phyloP scores from a whole-genome alignment of 1,140 invertebrate species.

The Diabrotica undecimpunctata region DNA sequence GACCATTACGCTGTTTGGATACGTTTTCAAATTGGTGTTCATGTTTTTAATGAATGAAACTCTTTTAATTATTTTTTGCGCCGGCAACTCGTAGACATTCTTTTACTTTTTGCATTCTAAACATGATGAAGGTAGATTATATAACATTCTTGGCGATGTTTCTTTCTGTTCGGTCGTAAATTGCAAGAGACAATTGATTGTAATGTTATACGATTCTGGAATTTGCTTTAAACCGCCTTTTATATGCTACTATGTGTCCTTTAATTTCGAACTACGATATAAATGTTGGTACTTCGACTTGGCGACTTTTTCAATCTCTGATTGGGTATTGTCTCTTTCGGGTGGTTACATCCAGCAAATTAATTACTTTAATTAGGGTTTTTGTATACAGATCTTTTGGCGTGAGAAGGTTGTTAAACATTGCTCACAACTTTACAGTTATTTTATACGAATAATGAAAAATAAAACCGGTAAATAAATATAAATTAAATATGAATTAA shows the following conservation, averaged over 20 bases:
- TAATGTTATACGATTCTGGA: slow-evolving; percentile 21
- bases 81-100: slow-evolving; percentile 6
- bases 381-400: too few species aligned
- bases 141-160: slow-evolving; percentile 18
- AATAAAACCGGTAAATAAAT: too few species aligned
- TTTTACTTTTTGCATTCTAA: slow-evolving; percentile 14
- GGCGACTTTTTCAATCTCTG: background rate
- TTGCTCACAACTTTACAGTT: too few species aligned
- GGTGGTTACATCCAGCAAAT: background rate
- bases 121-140: slow-evolving; percentile 22
- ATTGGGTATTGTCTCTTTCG: background rate
- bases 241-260: slow-evolving; percentile 23
- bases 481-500: too few species aligned
- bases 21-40: slow-evolving; percentile 6
- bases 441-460: too few species aligned
- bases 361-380: background rate
- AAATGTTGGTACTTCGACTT: slow-evolving; percentile 16
- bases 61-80: slow-evolving; percentile 15
- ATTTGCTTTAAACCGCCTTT: slow-evolving; percentile 24
- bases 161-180: slow-evolving; percentile 8
- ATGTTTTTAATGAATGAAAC: slow-evolving; percentile 10
- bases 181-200: slow-evolving; percentile 20
- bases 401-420: too few species aligned
- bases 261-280: slow-evolving; percentile 22
- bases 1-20: background rate